Base-by-base conservation (phyloP, 2,113 vertebrate species). In the Microcebus lehilahytsara region DNA sequence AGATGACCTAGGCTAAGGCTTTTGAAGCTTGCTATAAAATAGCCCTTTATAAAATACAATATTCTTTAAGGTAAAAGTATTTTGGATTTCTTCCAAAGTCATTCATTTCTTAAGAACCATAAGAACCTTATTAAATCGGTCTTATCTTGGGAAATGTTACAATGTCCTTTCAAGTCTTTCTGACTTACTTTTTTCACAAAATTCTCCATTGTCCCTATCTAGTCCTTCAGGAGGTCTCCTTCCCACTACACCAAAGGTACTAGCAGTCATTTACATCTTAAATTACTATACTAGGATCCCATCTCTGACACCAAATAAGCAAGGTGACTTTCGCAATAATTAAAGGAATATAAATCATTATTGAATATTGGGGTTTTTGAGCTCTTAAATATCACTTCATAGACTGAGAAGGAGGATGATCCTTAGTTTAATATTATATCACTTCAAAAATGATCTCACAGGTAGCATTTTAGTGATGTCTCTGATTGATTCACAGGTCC, bases 71-170 rank as follows among this genome's bases (percentile, higher is more conserved):
- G 42, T 71, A 86, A 56, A 42, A 34, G 58, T 40, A 30, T 87
- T 96, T 90, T 93, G 23, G 51, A 53, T 93, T 94, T 93, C 53
- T 58, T 96, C 42, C 40, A 77, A 64, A 78, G 42, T 2, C 22
- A 69, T 69, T 79, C 64, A 69, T 95, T 83, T 83, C 85, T 77
- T 88, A 92, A 91, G 37, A 91, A 92, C 40, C 23, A 75, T 53
- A 46, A 79, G 23, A 75, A 23, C 10, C 22, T 88, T 66, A 51
- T 93, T 80, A 92, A 74, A 77, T 64, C 37, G 13, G 40, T 3
- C 20, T 92, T 74, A 64, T 79, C 19, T 53, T 71, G 20, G 23
- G 5, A 56, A 72, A 79, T 83, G 1, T 69, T 79, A n/a, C 83
- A 37, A 93, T 16, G 11, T 60, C 53, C 46, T 83, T 74, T 75